phyloP scores from a whole-genome alignment of 2,113 vertebrate genomes.

The Drymodes brunneopygia region DNA sequence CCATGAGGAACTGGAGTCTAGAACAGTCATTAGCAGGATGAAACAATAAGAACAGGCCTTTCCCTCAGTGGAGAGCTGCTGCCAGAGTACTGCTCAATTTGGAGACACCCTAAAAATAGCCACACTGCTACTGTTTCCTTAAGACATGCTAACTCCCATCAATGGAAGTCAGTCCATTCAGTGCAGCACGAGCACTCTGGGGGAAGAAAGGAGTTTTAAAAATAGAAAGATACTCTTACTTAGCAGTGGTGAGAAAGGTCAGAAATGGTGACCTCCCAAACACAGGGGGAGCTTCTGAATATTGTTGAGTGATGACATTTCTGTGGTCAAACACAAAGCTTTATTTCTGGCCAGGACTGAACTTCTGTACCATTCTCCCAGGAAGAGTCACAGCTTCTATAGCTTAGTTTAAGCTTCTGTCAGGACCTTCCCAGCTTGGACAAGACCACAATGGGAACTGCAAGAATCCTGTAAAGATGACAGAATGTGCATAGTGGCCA shows the following conservation, averaged over 20 bases:
- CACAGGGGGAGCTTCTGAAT: neutral
- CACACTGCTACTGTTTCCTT: neutral
- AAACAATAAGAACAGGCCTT: slow-evolving; percentile 35
- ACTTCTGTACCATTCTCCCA: neutral
- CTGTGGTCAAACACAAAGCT: neutral
- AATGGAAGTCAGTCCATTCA: neutral
- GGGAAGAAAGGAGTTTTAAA: neutral
- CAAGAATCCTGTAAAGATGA: neutral
- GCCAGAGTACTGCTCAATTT: slow-evolving; percentile 9
- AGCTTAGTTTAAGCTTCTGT: neutral
- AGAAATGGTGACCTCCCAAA: neutral
- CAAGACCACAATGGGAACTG: neutral
- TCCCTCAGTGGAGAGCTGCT: slow-evolving; percentile 37
- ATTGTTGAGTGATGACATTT: neutral
- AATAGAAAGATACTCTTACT: neutral
- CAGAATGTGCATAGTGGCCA: neutral
- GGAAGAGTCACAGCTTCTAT: neutral
- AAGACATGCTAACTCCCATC: neutral
- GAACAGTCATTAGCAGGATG: slow-evolving; percentile 42
- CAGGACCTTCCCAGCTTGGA: neutral
- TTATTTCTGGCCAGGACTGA: neutral
- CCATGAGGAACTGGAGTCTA: slow-evolving; percentile 11
- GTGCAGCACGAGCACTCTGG: neutral
- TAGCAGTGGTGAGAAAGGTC: neutral
- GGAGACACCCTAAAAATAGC: slow-evolving; percentile 23